phyloP scores from a whole-genome alignment of 2,113 vertebrate genomes.

The Petroica traversi region DNA sequence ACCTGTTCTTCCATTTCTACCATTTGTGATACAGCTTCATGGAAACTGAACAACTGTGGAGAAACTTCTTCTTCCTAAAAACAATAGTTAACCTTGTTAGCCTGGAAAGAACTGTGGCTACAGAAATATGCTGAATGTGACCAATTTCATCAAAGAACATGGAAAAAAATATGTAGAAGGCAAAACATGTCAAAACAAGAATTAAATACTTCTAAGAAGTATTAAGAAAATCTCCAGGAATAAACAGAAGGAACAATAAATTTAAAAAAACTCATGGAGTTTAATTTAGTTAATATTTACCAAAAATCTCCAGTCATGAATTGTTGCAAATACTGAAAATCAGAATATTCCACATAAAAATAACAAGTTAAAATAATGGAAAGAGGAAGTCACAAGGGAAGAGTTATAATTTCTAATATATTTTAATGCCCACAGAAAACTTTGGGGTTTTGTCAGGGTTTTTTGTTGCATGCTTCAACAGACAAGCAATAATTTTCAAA shows the following conservation, averaged over 20 bases:
- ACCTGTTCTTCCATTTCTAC: slow-evolving; percentile 99
- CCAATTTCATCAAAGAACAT: neutral
- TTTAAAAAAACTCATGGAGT: neutral
- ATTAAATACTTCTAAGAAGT: neutral
- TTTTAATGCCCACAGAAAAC: neutral
- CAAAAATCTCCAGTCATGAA: neutral
- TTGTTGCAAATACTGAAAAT: neutral
- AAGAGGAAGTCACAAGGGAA: neutral
- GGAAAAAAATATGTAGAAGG: neutral
- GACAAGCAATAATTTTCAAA: neutral
- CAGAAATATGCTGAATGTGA: neutral
- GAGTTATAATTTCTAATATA: neutral
- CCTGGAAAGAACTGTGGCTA: neutral
- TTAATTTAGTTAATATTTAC: neutral
- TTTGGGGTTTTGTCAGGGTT: neutral
- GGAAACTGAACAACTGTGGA: slow-evolving; percentile 94
- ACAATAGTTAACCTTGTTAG: neutral
- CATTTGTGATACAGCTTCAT: slow-evolving; percentile 97
- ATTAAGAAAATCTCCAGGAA: neutral
- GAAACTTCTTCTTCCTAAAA: slow-evolving; percentile 95
- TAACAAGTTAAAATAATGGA: neutral
- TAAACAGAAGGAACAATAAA: neutral
- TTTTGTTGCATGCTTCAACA: neutral
- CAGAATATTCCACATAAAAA: neutral
- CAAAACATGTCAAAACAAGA: neutral